Evolutionary conservation across 2,888 invertebrate genomes (phyloP), one percentile per base, ranked within the genome.

Genomic region (Phorcus lineatus): DNA sequence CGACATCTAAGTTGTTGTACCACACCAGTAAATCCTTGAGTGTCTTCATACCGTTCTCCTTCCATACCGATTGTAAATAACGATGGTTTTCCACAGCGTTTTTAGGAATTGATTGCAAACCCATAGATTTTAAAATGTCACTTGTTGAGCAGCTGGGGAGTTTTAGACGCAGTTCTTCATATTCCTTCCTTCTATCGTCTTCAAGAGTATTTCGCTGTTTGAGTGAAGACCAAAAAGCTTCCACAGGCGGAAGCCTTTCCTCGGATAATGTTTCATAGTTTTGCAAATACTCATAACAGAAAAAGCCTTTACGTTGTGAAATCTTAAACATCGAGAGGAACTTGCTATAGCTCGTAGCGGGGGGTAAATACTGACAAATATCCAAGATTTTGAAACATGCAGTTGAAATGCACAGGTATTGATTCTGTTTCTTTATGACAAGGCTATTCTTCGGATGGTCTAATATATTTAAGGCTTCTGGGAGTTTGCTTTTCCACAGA

Each of bases 1-100:
- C 36, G 13, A 74, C 74, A 17, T 74, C 74, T 16, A 74, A 22
- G 19, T 74, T 74, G 52, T 74, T 74, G 47, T 74, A 74, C 74
- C 74, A 74, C n/a, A 74, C 52, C n/a, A 74, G 36, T 40, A 74
- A 74, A 19, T 74, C 74, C 47, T 74, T 74, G 16, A 74, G 22
- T 17, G 74, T 74, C 6, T 22, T 22, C 74, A 74, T 74, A n/a
- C 24, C 24, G 19, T 74, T 52, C 47, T 47, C 36, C 66, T 66
- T 66, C 66, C 66, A 66, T 31, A 66, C 66, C 22, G 16, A 13
- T 22, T 66, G 24, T 66, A 66, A 66, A 66, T 66, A 66, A 22
- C n/a, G 24, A 36, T 66, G n/a, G 66, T 66, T 66, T 22, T 66
- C 66, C 22, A 16, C 22, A 13, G 24, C 36, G 36, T 36, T 66